Conservation (phyloP, 1,140 invertebrate species). For the Trichonephila inaurata region DNA sequence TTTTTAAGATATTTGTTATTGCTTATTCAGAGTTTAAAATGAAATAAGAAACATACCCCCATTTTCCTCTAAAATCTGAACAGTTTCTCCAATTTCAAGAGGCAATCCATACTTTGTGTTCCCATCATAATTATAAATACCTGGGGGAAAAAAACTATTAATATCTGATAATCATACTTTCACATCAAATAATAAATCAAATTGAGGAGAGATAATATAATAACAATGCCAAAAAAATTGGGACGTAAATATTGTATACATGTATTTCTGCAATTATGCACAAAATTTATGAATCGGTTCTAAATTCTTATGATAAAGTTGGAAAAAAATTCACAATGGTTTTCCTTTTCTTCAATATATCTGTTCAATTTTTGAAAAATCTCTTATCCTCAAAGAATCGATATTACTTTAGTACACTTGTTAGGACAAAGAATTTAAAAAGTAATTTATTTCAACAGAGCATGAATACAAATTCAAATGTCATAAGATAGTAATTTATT, state of each 20-base stretch:
- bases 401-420: no score
- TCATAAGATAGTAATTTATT: no score
- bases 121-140: conserved; percentile 93
- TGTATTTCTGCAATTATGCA: not conserved
- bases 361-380: no score
- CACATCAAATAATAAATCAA: not conserved
- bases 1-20: not conserved
- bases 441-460: no score
- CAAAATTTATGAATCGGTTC: not conserved
- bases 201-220: not conserved
- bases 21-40: not conserved
- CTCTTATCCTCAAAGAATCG: no score
- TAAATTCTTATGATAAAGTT: no score
- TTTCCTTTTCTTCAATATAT: no score
- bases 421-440: no score
- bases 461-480: no score
- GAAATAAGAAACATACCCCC: conserved; percentile 82
- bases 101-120: conserved; percentile 89
- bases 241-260: no score
- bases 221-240: not conserved
- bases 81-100: conserved; percentile 93
- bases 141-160: conserved; percentile 83
- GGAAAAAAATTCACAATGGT: no score
- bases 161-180: not conserved
- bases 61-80: conserved; percentile 94